These are phyloP conservation scores for Ctena decussata DNA, from an alignment of 2,888 invertebrate species.

Conservation along the genomic window DNA sequence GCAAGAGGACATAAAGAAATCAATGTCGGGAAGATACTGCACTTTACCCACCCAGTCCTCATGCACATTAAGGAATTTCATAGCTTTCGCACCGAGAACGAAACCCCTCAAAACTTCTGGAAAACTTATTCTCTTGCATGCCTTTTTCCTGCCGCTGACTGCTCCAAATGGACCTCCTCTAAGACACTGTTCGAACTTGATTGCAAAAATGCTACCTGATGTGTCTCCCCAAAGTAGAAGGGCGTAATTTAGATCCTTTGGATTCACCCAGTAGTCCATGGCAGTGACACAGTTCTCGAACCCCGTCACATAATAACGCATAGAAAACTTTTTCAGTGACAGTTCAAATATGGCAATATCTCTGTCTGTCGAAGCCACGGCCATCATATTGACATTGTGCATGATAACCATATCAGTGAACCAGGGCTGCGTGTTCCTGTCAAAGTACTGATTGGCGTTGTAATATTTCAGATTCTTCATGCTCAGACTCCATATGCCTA, in stretches of 20 bases:
- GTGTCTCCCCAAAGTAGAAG: conserved; percentile 92
- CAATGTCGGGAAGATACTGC: conserved; percentile 90
- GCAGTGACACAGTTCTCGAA: conserved; percentile 89
- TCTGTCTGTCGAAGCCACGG: conserved; percentile 92
- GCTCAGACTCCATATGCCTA: conserved; percentile 93
- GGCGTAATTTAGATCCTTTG: conserved; percentile 88
- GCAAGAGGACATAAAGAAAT: conserved; percentile 91
- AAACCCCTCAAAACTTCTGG: conserved; percentile 72
- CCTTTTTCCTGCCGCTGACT: conserved; percentile 62
- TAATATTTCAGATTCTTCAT: conserved; percentile 88
- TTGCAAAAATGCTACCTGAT: conserved; percentile 89
- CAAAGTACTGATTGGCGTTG: conserved; percentile 83
- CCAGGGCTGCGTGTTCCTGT: conserved; percentile 89
- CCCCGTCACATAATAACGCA: conserved; percentile 89
- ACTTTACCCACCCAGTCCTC: conserved; percentile 92
- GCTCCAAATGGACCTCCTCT: conserved; percentile 75
- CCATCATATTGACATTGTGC: conserved; percentile 93
- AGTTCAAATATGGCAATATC: conserved; percentile 93
- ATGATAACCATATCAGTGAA: conserved; percentile 92
- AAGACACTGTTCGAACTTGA: conserved; percentile 73
- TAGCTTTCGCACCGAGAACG: conserved; percentile 88
- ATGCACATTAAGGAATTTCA: conserved; percentile 89
- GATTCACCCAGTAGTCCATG: conserved; percentile 90
- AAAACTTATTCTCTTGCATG: conserved; percentile 68
- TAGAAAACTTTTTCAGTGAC: conserved; percentile 89